Conservation (phyloP, 2,797 vertebrate genomes). For the Enteromius afrohamiltoni region DNA sequence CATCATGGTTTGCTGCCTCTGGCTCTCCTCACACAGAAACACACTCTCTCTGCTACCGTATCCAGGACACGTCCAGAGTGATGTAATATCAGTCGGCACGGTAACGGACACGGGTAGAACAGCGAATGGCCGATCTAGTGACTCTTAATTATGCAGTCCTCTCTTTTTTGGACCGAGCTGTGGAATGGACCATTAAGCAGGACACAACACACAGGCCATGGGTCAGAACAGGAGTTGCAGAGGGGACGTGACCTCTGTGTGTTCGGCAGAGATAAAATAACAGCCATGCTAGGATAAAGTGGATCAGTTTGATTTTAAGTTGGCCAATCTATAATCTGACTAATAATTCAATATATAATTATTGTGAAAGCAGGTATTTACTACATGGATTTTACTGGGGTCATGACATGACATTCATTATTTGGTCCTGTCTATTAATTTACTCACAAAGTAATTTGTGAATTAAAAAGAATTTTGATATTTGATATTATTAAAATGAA, state of each 20-base stretch:
- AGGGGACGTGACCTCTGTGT: slow-evolving; percentile 36
- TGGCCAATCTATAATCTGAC: background rate
- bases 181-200: slow-evolving; percentile 50
- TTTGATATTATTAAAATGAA: background rate
- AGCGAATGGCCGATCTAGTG: slow-evolving; percentile 64
- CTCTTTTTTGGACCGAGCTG: slow-evolving; percentile 70
- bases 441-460: background rate
- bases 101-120: slow-evolving; percentile 69
- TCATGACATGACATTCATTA: background rate
- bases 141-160: slow-evolving; percentile 79
- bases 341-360: slow-evolving; percentile 14
- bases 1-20: slow-evolving; percentile 37
- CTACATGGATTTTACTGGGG: background rate
- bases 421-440: background rate
- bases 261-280: slow-evolving; percentile 41
- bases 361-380: slow-evolving; percentile 12
- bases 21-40: slow-evolving; percentile 25
- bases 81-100: slow-evolving; percentile 74
- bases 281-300: slow-evolving; percentile 41
- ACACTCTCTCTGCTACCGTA: slow-evolving; percentile 57
- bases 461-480: background rate
- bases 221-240: slow-evolving; percentile 47
- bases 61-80: slow-evolving; percentile 63
- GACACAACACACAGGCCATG: slow-evolving; percentile 47
- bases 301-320: slow-evolving; percentile 22